A percentile compares a stretch with the other conserved stretches of the same genome.
These are phyloP conservation scores for Himalopsyche anomala DNA, from an alignment of 2,888 invertebrate species.

Conservation along the genomic window DNA sequence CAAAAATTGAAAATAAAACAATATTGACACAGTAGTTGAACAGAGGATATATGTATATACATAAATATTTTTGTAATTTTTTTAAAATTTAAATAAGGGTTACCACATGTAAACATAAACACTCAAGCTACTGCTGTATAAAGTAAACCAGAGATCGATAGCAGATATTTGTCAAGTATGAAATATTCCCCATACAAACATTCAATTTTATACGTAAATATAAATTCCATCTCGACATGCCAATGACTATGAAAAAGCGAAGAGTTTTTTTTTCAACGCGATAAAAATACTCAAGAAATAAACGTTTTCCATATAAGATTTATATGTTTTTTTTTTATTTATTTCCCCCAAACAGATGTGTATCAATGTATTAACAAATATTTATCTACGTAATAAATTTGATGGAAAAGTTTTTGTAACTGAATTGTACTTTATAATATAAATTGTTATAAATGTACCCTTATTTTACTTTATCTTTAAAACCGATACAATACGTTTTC, in stretches of 20 bases:
- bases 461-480: too few species aligned
- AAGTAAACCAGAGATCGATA: not conserved
- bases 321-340: not conserved
- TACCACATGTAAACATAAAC: not conserved
- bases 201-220: slow-evolving; percentile 53
- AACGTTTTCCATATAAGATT: slow-evolving; percentile 3
- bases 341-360: not conserved
- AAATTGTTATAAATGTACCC: too few species aligned
- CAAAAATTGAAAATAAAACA: too few species aligned
- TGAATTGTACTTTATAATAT: not conserved
- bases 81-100: too few species aligned
- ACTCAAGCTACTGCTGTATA: slow-evolving; percentile 1
- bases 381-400: not conserved
- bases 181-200: slow-evolving; percentile 54
- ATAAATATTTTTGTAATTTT: too few species aligned
- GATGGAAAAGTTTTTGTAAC: not conserved
- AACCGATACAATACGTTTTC: too few species aligned
- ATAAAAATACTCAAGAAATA: slow-evolving; percentile 5
- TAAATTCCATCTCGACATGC: slow-evolving; percentile 49
- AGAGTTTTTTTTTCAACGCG: not conserved
- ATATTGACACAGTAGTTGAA: too few species aligned
- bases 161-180: slow-evolving; percentile 45
- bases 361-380: not conserved
- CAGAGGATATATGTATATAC: too few species aligned
- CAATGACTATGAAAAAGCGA: slow-evolving; percentile 30